A percentile compares a stretch with the other conserved stretches of the same genome.
Evolutionary conservation across 1,140 invertebrate genomes (phyloP).

Genomic region (Trinorchestia longiramus): DNA sequence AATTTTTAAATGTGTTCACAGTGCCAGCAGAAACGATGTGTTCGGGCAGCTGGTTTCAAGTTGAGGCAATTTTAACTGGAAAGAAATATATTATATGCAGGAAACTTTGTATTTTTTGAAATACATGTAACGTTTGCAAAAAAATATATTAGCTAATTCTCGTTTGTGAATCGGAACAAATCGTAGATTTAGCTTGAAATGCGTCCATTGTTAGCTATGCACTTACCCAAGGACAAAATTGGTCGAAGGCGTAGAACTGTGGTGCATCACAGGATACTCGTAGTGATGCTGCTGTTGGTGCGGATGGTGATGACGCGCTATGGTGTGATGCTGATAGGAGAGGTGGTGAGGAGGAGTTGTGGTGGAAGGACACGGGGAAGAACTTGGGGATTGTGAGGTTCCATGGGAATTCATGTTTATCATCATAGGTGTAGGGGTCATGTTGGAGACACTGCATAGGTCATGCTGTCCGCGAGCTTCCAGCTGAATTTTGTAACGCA

Average conservation of each 20-base stretch:
- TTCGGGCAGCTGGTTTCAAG: no score
- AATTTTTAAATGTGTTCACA: no score
- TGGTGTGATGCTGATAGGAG: neutral
- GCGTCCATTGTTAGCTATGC: neutral
- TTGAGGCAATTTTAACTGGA: no score
- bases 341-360: slow-evolving; percentile 4
- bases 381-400: slow-evolving; percentile 2
- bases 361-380: slow-evolving; percentile 5
- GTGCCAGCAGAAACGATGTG: no score
- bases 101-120: no score
- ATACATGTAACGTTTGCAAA: no score
- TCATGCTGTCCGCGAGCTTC: neutral
- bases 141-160: no score
- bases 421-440: neutral
- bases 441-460: neutral
- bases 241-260: neutral
- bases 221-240: neutral
- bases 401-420: slow-evolving; percentile 41
- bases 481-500: neutral
- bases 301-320: neutral
- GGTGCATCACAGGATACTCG: slow-evolving; percentile 17
- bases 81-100: no score
- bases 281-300: slow-evolving; percentile 4
- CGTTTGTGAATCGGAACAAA: no score
- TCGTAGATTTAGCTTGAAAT: neutral